Evolutionary conservation across 2,888 invertebrate genomes (phyloP), one percentile per base, ranked within the genome.

Genomic region (Polymixis flavicincta): DNA sequence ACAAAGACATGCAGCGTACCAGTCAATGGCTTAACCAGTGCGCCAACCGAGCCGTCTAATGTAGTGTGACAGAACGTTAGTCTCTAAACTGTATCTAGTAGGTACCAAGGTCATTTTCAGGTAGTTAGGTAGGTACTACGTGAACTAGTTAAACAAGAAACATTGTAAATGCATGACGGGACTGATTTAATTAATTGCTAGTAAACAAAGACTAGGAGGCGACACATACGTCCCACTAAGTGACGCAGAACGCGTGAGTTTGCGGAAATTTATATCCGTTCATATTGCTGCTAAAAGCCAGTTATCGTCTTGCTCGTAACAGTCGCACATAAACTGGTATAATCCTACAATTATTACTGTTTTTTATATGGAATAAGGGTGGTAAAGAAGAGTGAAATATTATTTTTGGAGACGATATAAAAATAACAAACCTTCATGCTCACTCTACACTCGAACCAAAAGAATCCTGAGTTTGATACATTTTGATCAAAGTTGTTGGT

Each of bases 151-250:
- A 50, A 54, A 52, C 28, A 48, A 64, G 63, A 48, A 54, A 64
- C 64, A 54, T 28, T 64, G 50, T 55, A 14, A 22, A 78, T 78
- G 22, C 63, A 80, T 74, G 57, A 68, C 75, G 19, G 17, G 4
- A 32, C 48, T 50, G 66, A 75, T 79, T 66, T 52, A 65, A 65
- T 72, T 81, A 66, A 78, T 72, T 71, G 64, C 55, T 74, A 55
- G 70, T 80, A 79, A 82, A 82, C 70, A 84, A 70, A 68, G 80
- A 79, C 74, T 32, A n/a, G 55, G 13, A 74, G 64, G 74, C 67
- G 70, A 84, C 80, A 71, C 55, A 63, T 67, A 57, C 59, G 55
- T 80, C 57, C 74, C 32, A 9, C 32, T 60, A n/a, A 69, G 61
- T 71, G 68, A 54, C 66, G 74, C 37, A 57, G 25, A 75, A 54